Base-by-base conservation (phyloP, 1,140 invertebrate genomes). In the Neodiprion pinetum region DNA sequence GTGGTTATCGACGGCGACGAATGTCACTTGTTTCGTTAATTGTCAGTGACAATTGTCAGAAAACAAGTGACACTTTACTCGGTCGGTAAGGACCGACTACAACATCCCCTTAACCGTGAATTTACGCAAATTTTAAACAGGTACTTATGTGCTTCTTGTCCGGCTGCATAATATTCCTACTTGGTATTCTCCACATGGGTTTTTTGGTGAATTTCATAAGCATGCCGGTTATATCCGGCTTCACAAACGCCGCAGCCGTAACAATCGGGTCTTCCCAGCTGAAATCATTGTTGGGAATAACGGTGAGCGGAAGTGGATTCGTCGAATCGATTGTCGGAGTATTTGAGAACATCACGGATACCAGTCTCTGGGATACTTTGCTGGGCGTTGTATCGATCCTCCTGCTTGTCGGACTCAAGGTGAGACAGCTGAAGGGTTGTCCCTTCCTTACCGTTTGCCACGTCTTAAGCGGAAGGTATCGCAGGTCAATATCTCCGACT, bases 221-320 rank as follows among this genome's bases (percentile, higher is more conserved):
- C 21, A 83, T 90, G 85, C 91, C 93, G 14, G 92, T 94, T 50
- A 93, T 93, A 67, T 91, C 90, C 78, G 92, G 92, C 10, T 94
- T 94, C 74, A 93, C 91, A 1, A 91, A 92, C 71, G 92, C 93
- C 7, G 93, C 93, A 2, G 92, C 93, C 4, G 88, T 93, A 69
- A 93, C 92, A 67, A 94, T 93, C 70, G 91, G 89, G 7, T 86
- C 90, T 53, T 90, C 91, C 4, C 93, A 94, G 85, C 75, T 94
- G 9, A 92, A 90, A 76, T 87, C 86, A 4, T 78, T 92, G 9
- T 83, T 92, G n/a, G 91, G 91, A 1, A 82, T 92, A 21, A 79
- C 47, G 1, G 84, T 82, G 7, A 82, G 85, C 68, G 86, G 83
- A 21, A 83, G 85, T n/a, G 85, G 84, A 0, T 90, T 90, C 48